phyloP scores from a whole-genome alignment of 35 echinoderm and acorn worm genomes.

The Amphiura filiformis region DNA sequence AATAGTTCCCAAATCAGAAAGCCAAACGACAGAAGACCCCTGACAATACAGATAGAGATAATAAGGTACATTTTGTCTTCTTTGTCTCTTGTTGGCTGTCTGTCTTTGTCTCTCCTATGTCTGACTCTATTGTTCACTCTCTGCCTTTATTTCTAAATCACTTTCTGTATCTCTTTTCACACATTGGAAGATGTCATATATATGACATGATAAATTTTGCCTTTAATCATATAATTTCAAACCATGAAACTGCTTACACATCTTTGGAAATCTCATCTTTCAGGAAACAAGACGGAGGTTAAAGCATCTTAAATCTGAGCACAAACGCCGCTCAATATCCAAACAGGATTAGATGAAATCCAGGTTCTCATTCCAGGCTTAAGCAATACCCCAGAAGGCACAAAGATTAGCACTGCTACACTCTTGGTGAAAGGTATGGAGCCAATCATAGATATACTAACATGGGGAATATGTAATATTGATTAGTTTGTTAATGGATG shows the following conservation, averaged over 20 bases:
- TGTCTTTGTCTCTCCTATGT: too few relatives aligned
- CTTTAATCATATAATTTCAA: too few relatives aligned
- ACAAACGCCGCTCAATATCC: slow-evolving; percentile 86
- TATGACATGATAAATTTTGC: too few relatives aligned
- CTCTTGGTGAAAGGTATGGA: slow-evolving; percentile 66
- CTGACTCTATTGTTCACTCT: too few relatives aligned
- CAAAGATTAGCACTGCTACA: slow-evolving; percentile 58
- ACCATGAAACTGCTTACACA: too few relatives aligned
- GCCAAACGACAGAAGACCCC: slow-evolving; percentile 52
- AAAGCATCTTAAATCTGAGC: slow-evolving; percentile 88
- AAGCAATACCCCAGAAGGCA: not conserved
- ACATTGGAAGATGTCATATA: too few relatives aligned
- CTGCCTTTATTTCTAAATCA: too few relatives aligned
- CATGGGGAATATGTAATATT: not conserved
- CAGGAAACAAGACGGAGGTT: slow-evolving; percentile 59
- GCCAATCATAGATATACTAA: not conserved
- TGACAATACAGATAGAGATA: slow-evolving; percentile 21
- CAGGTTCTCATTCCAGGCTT: slow-evolving; percentile 62
- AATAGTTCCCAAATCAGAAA: slow-evolving; percentile 43
- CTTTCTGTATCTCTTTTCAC: too few relatives aligned
- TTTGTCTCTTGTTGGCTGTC: too few relatives aligned
- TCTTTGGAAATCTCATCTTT: too few relatives aligned
- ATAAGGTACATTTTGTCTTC: too few relatives aligned
- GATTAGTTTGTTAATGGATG: not conserved
- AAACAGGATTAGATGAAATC: slow-evolving; percentile 71